These are phyloP conservation scores for Liodrosophila aerea DNA, from an alignment of 2,888 invertebrate genomes.

Conservation along the genomic window DNA sequence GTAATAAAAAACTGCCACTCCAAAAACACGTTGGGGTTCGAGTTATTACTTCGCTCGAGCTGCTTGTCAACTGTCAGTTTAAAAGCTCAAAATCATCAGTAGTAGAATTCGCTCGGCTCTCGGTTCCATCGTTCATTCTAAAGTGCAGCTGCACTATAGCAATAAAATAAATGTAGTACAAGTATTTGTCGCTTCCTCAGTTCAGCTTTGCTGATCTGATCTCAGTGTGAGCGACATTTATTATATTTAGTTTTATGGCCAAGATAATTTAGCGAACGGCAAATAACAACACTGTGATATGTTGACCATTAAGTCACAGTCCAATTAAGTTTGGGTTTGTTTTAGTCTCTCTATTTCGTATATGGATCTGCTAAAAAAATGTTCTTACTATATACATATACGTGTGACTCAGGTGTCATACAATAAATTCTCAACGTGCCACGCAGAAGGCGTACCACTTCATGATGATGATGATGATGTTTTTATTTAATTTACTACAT, in stretches of 20 bases:
- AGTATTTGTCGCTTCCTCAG: conserved; percentile 28
- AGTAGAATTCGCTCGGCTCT: conserved; percentile 16
- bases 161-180: conserved; percentile 1
- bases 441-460: conserved; percentile 52
- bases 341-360: conserved; percentile 1
- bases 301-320: conserved; percentile 63
- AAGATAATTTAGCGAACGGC: conserved; percentile 23
- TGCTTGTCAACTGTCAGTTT: conserved; percentile 63
- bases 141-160: conserved; percentile 35
- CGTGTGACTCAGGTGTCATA: conserved; percentile 61
- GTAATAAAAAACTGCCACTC: conserved; percentile 52
- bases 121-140: conserved; percentile 29
- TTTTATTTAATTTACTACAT: conserved; percentile 37
- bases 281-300: conserved; percentile 36
- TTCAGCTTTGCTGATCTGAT: conserved; percentile 17
- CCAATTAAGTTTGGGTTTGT: conserved; percentile 57
- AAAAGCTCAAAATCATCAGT: conserved; percentile 28
- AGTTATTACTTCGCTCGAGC: conserved; percentile 23
- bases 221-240: conserved; percentile 22
- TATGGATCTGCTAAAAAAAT: conserved; percentile 5
- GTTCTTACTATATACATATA: conserved; percentile 45
- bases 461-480: conserved; percentile 19
- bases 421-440: conserved; percentile 57
- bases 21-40: conserved; percentile 10
- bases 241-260: conserved; percentile 34